Evolutionary conservation across 2,113 vertebrate species (phyloP).

Genomic region (Progne subis): DNA sequence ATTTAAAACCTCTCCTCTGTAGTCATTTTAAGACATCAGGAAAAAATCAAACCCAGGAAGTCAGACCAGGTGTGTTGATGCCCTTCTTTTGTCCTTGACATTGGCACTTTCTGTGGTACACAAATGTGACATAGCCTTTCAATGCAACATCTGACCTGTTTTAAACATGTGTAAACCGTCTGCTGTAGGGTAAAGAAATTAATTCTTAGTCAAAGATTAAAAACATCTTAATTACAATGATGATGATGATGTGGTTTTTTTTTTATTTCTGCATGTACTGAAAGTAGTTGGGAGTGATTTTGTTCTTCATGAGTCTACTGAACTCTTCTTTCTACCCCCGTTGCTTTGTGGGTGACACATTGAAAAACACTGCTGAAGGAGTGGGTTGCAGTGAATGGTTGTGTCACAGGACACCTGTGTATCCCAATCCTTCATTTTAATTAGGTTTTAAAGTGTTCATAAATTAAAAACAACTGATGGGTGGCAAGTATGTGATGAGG

Average conservation of each 20-base stretch:
- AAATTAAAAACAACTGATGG: neutral
- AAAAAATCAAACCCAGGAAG: neutral
- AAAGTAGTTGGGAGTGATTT: neutral
- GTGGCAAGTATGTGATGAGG: neutral
- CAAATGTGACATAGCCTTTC: neutral
- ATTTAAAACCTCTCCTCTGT: neutral
- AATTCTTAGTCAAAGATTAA: neutral
- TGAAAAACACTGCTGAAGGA: neutral
- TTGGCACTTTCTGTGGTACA: neutral
- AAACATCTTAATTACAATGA: neutral
- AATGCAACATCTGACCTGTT: neutral
- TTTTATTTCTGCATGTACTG: neutral
- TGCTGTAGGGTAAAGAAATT: neutral
- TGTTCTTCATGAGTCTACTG: neutral
- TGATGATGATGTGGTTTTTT: neutral
- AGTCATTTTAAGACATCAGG: neutral
- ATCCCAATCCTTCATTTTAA: neutral
- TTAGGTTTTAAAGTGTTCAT: neutral
- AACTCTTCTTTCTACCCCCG: neutral
- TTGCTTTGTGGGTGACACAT: neutral
- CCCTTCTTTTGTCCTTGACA: neutral
- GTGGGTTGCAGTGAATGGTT: neutral
- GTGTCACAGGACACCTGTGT: neutral
- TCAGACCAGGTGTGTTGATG: neutral
- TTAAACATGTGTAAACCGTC: neutral